phyloP scores from a whole-genome alignment of 2,113 vertebrate genomes.

The Pica pica region DNA sequence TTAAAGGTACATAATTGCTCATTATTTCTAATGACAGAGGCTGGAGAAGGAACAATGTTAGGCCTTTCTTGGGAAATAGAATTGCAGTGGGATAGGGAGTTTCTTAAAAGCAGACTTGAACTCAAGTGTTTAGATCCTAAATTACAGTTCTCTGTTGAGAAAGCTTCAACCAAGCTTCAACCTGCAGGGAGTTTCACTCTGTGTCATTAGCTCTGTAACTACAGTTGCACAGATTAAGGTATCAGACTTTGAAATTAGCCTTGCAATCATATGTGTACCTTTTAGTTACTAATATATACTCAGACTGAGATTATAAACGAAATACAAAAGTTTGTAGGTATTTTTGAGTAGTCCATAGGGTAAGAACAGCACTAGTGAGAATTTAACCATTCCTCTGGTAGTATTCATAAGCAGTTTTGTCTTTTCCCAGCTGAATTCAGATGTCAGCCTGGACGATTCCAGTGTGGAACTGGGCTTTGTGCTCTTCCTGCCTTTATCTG shows the following conservation, averaged over 20 bases:
- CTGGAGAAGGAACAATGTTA: neutral
- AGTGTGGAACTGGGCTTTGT: slow-evolving; percentile 95
- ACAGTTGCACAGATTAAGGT: neutral
- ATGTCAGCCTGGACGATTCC: slow-evolving; percentile 95
- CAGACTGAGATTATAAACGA: neutral
- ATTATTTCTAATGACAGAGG: neutral
- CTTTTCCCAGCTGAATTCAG: slow-evolving; percentile 89
- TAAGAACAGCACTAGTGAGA: neutral
- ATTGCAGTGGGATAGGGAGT: neutral
- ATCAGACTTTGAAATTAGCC: neutral
- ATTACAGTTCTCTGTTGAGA: neutral
- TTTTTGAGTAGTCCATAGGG: neutral
- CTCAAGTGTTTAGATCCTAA: neutral
- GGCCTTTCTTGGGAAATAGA: neutral
- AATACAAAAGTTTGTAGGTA: neutral
- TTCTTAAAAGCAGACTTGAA: neutral
- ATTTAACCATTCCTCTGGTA: neutral
- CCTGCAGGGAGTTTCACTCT: neutral
- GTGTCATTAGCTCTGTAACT: neutral
- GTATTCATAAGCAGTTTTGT: neutral
- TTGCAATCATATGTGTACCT: neutral
- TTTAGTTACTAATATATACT: neutral
- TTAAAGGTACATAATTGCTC: neutral
- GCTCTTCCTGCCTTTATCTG: slow-evolving; percentile 97
- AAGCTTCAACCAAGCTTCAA: too few species aligned